Evolutionary conservation across 1,140 invertebrate species (phyloP).

Genomic region (Maniola jurtina): DNA sequence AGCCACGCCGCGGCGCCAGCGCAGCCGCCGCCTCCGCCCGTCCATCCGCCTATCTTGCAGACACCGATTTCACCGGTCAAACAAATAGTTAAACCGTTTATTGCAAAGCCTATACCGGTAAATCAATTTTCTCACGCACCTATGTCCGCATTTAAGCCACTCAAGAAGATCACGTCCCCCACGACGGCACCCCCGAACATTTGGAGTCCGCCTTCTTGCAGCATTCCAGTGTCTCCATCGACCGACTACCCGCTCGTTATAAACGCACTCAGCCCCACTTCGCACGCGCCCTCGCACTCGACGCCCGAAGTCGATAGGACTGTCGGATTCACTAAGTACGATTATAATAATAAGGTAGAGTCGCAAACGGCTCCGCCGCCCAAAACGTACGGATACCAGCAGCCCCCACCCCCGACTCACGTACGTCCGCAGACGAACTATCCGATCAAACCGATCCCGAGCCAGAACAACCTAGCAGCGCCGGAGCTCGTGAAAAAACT

Average conservation of each 20-base stretch:
- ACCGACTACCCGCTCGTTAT: conserved; percentile 35
- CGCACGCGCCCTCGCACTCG: conserved; percentile 48
- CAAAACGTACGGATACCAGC: conserved; percentile 38
- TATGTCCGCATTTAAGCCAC: conserved; percentile 84
- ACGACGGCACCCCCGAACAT: conserved; percentile 55
- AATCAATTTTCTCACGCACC: conserved; percentile 86
- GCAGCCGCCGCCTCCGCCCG: conserved; percentile 65
- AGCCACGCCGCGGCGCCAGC: conserved; percentile 38
- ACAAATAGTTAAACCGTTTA: conserved; percentile 60
- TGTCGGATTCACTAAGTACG: conserved; percentile 73
- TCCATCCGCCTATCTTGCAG: conserved; percentile 45
- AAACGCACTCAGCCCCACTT: conserved; percentile 49
- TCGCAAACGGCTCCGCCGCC: conserved; percentile 29
- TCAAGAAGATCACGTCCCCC: conserved; percentile 70
- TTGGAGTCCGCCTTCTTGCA: conserved; percentile 73
- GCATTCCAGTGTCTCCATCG: conserved; percentile 50
- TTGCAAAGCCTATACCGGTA: conserved; percentile 80
- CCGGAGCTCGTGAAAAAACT: conserved; percentile 70
- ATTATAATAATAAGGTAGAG: conserved; percentile 53
- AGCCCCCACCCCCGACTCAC: conserved; percentile 61
- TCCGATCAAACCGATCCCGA: conserved; percentile 61
- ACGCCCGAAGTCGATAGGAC: conserved; percentile 53
- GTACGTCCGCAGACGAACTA: conserved; percentile 50
- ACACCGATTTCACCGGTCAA: conserved; percentile 76
- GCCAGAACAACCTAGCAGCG: conserved; percentile 64